A percentile compares a stretch with the other conserved stretches of the same genome.
phyloP scores from a whole-genome alignment of 2,888 invertebrate species.

The Heliconius erato region DNA sequence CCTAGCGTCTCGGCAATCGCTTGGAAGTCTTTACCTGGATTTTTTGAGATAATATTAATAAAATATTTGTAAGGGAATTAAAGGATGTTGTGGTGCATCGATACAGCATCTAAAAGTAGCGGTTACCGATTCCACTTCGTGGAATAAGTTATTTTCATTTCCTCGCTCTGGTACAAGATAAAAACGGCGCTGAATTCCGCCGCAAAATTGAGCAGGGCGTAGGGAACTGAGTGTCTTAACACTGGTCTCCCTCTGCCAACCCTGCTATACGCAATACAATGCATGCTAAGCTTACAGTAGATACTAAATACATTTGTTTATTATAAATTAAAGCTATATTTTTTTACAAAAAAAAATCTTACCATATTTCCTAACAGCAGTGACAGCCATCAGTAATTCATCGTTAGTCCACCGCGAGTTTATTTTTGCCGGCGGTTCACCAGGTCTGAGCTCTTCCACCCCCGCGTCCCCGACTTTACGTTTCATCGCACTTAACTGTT shows the following conservation, averaged over 20 bases:
- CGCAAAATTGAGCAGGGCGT: no score
- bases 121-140: no score
- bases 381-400: constrained; percentile 95
- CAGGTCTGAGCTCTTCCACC: constrained; percentile 87
- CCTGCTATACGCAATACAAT: no score
- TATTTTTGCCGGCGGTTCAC: constrained; percentile 89
- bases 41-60: background rate
- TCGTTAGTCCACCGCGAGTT: constrained; percentile 97
- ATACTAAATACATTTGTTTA: no score
- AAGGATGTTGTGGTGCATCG: background rate
- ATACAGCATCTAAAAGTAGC: no score
- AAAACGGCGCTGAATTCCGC: no score
- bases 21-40: constrained; percentile 92
- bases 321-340: no score
- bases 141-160: no score
- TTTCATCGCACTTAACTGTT: constrained; percentile 94
- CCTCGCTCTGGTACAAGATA: background rate
- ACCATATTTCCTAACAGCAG: constrained; percentile 93
- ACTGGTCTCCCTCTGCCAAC: no score
- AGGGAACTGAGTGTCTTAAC: no score
- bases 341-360: no score
- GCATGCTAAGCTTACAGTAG: no score
- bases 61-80: background rate
- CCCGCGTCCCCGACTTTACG: constrained; percentile 88
- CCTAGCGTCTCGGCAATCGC: constrained; percentile 98